These are phyloP conservation scores for Copsychus sechellarum DNA, from an alignment of 2,113 vertebrate genomes.

Conservation along the genomic window DNA sequence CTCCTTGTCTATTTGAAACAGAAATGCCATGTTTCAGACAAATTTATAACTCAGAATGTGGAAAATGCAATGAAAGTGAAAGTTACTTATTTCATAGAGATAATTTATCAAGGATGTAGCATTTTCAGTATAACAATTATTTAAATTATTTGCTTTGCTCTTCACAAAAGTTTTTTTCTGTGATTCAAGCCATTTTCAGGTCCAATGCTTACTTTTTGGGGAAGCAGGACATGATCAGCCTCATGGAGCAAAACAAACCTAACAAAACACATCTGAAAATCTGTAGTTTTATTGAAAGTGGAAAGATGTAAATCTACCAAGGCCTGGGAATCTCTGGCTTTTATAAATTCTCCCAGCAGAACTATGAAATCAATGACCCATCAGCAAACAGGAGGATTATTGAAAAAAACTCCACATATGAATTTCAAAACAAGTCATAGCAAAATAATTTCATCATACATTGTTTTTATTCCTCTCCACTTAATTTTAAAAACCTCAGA, in stretches of 20 bases:
- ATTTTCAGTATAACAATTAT: not conserved
- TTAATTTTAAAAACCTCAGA: not conserved
- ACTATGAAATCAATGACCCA: not conserved
- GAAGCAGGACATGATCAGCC: not conserved
- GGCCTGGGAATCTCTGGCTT: not conserved
- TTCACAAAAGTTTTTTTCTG: not conserved
- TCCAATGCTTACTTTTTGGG: not conserved
- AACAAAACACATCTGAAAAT: not conserved
- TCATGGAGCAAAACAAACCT: not conserved
- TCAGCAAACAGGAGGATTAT: not conserved
- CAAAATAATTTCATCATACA: not conserved
- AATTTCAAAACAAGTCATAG: not conserved
- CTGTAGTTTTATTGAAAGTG: not conserved
- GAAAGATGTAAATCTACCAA: not conserved
- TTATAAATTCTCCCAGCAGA: not conserved
- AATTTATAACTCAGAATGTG: not conserved
- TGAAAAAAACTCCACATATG: not conserved
- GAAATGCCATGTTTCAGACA: not conserved
- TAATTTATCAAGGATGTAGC: not conserved
- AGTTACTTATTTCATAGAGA: not conserved
- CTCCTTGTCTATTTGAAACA: not conserved
- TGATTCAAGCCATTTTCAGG: not conserved
- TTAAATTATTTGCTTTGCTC: not conserved
- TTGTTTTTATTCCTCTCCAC: not conserved
- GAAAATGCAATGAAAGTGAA: not conserved